Base-by-base conservation (phyloP, 2,113 vertebrate genomes). In the Meriones unguiculatus region DNA sequence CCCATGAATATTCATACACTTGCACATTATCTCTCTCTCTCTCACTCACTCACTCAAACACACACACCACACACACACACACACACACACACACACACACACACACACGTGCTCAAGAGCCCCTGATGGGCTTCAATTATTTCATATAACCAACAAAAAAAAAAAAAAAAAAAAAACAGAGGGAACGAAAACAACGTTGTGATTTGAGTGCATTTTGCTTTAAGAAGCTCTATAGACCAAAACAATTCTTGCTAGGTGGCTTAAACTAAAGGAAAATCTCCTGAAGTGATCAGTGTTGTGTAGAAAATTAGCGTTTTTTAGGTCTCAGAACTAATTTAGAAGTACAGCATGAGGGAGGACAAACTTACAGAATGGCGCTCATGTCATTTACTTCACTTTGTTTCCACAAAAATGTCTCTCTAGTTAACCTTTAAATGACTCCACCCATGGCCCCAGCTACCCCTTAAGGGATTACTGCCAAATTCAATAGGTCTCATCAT, bases 381-480 rank as follows among this genome's bases (percentile, higher is more conserved):
- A 72, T 82, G 18, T 95, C 73, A 89, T 64, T 92, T 46, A 70
- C 41, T 89, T 80, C 22, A 30, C 62, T 81, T 86, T 80, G 57
- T 80, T 52, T 80, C 20, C 62, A 59, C 28, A 89, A 41, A 95
- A 94, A 93, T 0, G 30, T 91, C 81, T 93, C 95, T 89, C 81
- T 93, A 92, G 52, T 93, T 97, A 73, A 20, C 28, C 64, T 97
- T 92, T 64, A 86, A 97, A 89, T 97, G 89, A 94, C 15, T 86
- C 95, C 77, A 87, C 86, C 77, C 89, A 84, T 59, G 57, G 85
- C 80, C 87, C 89, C 95, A 87, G 84, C 25, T 70, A 87, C 35
- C 80, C 59, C 67, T 84, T 25, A 59, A 65, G 38, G 89, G 62
- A 95, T 69, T 70, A 92, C 62, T 96, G 95, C 88, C 93, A 95